A percentile compares a stretch with the other conserved stretches of the same genome.
Evolutionary conservation across 2,797 vertebrate genomes (phyloP).

Genomic region (Eulemur mongoz): DNA sequence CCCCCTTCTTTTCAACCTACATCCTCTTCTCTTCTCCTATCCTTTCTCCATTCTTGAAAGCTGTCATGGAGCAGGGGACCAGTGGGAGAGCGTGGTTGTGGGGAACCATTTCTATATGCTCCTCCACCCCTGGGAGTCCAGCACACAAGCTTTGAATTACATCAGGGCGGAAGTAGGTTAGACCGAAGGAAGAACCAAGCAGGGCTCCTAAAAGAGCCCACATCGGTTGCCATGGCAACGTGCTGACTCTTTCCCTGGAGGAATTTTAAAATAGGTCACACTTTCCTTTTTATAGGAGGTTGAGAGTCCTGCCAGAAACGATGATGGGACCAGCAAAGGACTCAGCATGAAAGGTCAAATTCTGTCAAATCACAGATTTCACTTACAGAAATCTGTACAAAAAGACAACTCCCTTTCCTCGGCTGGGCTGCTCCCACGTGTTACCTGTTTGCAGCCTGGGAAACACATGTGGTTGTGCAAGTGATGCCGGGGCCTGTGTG

Average conservation of each 20-base stretch:
- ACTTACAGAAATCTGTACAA: not conserved
- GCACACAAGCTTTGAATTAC: not conserved
- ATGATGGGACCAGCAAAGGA: not conserved
- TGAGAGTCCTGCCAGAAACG: constrained; percentile 47
- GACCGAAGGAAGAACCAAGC: constrained; percentile 49
- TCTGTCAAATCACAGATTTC: not conserved
- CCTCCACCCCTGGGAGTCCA: not conserved
- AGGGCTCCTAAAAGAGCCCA: not conserved
- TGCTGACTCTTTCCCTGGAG: constrained; percentile 64
- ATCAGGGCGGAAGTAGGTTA: constrained; percentile 39
- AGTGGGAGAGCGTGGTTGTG: not conserved
- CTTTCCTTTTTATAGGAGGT: constrained; percentile 32
- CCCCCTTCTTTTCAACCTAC: not conserved
- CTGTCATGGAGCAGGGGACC: not conserved
- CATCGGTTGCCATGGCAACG: constrained; percentile 68
- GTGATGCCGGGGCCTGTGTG: not conserved
- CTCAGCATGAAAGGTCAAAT: constrained; percentile 22
- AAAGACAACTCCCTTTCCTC: not conserved
- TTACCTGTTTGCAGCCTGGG: not conserved
- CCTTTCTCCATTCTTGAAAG: not conserved
- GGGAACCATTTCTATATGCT: not conserved
- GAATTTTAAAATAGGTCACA: constrained; percentile 77
- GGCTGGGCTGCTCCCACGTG: not conserved
- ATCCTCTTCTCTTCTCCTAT: not conserved
- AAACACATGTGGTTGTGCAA: not conserved